Evolutionary conservation across 2,888 invertebrate genomes (phyloP), one percentile per base, ranked within the genome.

Genomic region (Falcaria lacertinaria): DNA sequence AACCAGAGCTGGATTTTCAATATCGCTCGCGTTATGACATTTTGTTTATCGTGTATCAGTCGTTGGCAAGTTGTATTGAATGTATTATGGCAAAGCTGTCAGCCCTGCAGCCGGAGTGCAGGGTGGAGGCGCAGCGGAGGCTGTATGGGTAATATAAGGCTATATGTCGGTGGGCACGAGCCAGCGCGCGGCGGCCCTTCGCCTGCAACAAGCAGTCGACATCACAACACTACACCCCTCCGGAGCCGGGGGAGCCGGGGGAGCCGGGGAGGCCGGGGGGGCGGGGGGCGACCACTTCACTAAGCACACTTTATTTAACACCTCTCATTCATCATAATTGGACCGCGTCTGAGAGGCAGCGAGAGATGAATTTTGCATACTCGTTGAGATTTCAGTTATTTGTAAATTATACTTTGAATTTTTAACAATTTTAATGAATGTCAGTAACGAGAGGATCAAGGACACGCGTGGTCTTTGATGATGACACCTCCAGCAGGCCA

Each of bases 81-180:
- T 19, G 19, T 19, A 19, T 19, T 3, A 19, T 19, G 19, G 19
- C 19, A 19, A n/a, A n/a, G n/a, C 19, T 33, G 32, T 1, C 35
- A 35, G 19, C 35, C 35, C 35, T 35, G 13, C 13, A 2, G 8
- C 13, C 32, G n/a, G 2, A n/a, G 17, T 15, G 8, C 25, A 8
- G 15, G 28, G 11, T 2, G 13, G 33, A n/a, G 15, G 8, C 16
- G 25, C 16, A 36, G 37, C 15, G 34, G n/a, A 43, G 17, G 22
- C 41, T 34, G 39, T 46, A 50, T 28, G 49, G 41, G 47, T 47
- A 45, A 45, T 45, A 34, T 47, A 38, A 45, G 52, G 57, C 55
- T 57, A 62, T 66, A 62, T 64, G 68, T 70, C 64, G 64, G 62
- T 70, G n/a, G n/a, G n/a, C n/a, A n/a, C n/a, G n/a, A n/a, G n/a